phyloP scores from a whole-genome alignment of 1,140 invertebrate genomes.

The Orchesella cincta region DNA sequence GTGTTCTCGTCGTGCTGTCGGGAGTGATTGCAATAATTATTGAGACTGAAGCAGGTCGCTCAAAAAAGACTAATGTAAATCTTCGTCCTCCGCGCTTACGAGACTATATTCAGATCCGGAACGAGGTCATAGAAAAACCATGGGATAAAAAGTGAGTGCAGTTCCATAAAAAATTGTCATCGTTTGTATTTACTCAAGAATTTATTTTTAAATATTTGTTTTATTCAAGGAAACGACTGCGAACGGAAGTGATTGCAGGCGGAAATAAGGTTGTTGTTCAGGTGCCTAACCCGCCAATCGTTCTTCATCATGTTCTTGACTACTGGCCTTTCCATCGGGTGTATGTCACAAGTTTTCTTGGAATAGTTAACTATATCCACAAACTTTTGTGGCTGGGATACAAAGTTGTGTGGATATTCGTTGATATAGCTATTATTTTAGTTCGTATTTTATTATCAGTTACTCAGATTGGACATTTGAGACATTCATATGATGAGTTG shows the following conservation, averaged over 20 bases:
- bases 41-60: conserved; percentile 4
- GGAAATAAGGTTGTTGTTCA: neutral
- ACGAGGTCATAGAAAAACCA: neutral
- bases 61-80: neutral
- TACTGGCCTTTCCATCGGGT: conserved; percentile 4
- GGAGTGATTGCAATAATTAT: neutral
- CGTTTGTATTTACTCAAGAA: neutral
- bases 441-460: neutral
- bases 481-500: conserved; percentile 2
- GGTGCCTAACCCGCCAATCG: neutral
- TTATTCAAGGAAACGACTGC: neutral
- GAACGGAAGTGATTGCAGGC: neutral
- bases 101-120: neutral
- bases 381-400: neutral
- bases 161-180: neutral
- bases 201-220: neutral
- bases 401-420: neutral
- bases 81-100: neutral
- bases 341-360: neutral
- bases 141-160: neutral
- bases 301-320: neutral
- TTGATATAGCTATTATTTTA: neutral
- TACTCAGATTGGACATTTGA: neutral
- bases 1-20: neutral
- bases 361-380: neutral